phyloP scores from a whole-genome alignment of 1,140 invertebrate species.

The Pogonomyrmex californicus region DNA sequence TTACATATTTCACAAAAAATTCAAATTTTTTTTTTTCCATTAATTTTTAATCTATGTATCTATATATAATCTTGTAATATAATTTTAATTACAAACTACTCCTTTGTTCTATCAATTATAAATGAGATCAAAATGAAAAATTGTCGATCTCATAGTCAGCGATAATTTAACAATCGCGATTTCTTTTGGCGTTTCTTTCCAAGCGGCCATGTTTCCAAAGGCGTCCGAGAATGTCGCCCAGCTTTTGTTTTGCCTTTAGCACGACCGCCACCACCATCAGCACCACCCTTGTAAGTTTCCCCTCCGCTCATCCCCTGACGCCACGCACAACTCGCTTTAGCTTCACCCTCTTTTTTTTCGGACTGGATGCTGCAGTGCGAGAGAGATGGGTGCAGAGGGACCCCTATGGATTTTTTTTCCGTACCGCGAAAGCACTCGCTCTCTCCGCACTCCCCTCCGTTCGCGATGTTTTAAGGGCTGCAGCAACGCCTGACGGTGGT shows the following conservation, averaged over 20 bases:
- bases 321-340: constrained; percentile 66
- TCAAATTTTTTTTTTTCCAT: background rate
- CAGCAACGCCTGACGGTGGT: constrained; percentile 56
- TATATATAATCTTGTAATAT: background rate
- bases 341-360: constrained; percentile 54
- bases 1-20: background rate
- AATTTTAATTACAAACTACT: background rate
- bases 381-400: constrained; percentile 66
- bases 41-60: background rate
- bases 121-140: background rate
- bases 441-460: constrained; percentile 62
- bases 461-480: constrained; percentile 75
- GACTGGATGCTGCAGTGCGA: constrained; percentile 46
- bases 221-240: constrained; percentile 72
- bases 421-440: constrained; percentile 73
- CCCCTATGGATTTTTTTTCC: constrained; percentile 86
- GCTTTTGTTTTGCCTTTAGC: constrained; percentile 83
- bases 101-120: background rate
- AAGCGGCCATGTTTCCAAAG: constrained; percentile 71
- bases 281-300: constrained; percentile 69
- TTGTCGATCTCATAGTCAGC: constrained; percentile 6
- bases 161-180: constrained; percentile 31
- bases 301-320: constrained; percentile 57
- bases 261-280: constrained; percentile 78
- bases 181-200: background rate